A percentile compares a stretch with the other conserved stretches of the same genome.
These are phyloP conservation scores for Amphipoea oculea DNA, from an alignment of 2,888 invertebrate genomes.

Conservation along the genomic window DNA sequence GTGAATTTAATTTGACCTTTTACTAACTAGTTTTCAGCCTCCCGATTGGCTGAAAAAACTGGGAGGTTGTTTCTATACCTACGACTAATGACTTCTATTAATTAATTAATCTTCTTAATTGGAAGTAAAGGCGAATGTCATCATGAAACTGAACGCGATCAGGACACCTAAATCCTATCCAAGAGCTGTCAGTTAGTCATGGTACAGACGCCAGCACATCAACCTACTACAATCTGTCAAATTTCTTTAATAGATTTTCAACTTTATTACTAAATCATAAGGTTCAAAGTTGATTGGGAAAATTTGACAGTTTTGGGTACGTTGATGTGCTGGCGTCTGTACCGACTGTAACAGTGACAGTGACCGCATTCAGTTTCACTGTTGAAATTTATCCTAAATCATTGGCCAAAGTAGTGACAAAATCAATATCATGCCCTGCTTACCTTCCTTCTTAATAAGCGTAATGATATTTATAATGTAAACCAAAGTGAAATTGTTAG, in stretches of 20 bases:
- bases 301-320: too few species aligned
- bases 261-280: too few species aligned
- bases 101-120: too few species aligned
- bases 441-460: constrained; percentile 8
- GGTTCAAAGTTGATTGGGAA: too few species aligned
- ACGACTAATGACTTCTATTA: not conserved
- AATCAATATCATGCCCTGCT: not conserved
- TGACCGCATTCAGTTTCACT: not conserved
- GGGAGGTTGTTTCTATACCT: not conserved
- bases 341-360: too few species aligned
- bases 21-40: not conserved
- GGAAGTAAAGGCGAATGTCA: not conserved
- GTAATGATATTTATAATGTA: constrained; percentile 27
- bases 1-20: not conserved
- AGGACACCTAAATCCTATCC: not conserved
- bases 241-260: too few species aligned
- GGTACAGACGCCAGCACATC: not conserved
- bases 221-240: too few species aligned
- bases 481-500: constrained; percentile 56
- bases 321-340: too few species aligned
- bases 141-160: not conserved
- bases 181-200: not conserved
- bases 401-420: not conserved
- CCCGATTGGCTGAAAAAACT: not conserved
- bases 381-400: not conserved